Conservation (phyloP, 2,113 vertebrate species). For the Aplodontia rufa region DNA sequence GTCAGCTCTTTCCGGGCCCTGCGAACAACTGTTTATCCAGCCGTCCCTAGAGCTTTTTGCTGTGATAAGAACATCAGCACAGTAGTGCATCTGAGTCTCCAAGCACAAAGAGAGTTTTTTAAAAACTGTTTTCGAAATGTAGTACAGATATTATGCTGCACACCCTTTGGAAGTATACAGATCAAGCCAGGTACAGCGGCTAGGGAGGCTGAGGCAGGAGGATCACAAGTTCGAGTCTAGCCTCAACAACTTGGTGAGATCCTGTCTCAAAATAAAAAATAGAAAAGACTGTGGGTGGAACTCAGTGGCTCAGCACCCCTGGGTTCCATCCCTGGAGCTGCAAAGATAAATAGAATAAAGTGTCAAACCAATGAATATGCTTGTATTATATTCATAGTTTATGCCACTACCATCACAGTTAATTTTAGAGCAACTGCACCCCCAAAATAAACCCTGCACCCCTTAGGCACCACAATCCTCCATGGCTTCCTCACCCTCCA, state of each 20-base stretch:
- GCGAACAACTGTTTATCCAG: too few species aligned
- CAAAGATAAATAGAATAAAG: background rate
- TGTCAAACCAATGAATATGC: background rate
- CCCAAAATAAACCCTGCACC: background rate
- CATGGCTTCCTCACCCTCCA: background rate
- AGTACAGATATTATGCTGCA: background rate
- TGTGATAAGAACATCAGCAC: background rate
- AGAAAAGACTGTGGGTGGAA: background rate
- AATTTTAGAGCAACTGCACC: background rate
- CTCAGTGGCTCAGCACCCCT: background rate
- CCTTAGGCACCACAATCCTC: background rate
- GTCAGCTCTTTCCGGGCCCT: background rate
- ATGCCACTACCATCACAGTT: fast-evolving
- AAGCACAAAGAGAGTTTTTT: background rate
- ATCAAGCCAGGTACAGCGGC: too few species aligned
- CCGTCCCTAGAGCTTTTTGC: fast-evolving
- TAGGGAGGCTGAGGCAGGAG: background rate
- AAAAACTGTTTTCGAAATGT: background rate
- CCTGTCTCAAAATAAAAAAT: background rate
- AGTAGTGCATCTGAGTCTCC: background rate
- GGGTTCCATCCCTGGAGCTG: background rate
- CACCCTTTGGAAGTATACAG: background rate
- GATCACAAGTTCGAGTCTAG: background rate
- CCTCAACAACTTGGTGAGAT: background rate
- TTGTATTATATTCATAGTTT: background rate